These are phyloP conservation scores for Sminthopsis crassicaudata DNA, from an alignment of 2,113 vertebrate genomes.

Conservation along the genomic window DNA sequence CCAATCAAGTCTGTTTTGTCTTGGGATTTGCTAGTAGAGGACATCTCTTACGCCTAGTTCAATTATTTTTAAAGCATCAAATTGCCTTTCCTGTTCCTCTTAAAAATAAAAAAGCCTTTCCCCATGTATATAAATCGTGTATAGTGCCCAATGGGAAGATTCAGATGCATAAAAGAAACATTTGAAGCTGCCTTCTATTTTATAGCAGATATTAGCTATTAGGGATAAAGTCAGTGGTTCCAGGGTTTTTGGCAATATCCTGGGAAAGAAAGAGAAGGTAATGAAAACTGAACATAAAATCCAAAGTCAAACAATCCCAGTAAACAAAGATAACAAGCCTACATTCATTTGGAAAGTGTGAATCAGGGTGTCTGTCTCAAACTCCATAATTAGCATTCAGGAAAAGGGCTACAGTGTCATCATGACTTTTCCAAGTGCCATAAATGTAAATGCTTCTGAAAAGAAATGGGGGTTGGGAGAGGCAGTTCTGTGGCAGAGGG, in stretches of 20 bases:
- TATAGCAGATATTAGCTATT: neutral
- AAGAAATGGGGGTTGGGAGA: neutral
- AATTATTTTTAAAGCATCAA: slow-evolving; percentile 30
- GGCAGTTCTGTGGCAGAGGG: neutral
- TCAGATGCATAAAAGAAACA: slow-evolving; percentile 3
- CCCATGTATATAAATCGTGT: neutral
- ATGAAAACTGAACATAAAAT: neutral
- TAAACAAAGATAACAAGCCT: neutral
- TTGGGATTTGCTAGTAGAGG: slow-evolving; percentile 23
- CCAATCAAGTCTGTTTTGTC: neutral
- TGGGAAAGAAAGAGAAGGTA: neutral
- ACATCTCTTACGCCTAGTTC: neutral
- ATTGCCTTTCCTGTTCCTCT: neutral
- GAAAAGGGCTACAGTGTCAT: neutral
- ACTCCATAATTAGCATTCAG: neutral
- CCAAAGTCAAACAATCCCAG: neutral
- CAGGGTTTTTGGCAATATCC: neutral
- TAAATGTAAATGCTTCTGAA: neutral
- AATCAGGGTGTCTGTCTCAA: slow-evolving; percentile 5
- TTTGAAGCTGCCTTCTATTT: neutral
- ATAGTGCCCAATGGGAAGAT: neutral
- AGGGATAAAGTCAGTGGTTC: slow-evolving; percentile 1
- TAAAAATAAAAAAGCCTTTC: neutral
- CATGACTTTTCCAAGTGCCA: slow-evolving; percentile 9
- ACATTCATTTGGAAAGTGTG: neutral